phyloP scores from a whole-genome alignment of 2,113 vertebrate genomes.

The Toxotes chatareus region DNA sequence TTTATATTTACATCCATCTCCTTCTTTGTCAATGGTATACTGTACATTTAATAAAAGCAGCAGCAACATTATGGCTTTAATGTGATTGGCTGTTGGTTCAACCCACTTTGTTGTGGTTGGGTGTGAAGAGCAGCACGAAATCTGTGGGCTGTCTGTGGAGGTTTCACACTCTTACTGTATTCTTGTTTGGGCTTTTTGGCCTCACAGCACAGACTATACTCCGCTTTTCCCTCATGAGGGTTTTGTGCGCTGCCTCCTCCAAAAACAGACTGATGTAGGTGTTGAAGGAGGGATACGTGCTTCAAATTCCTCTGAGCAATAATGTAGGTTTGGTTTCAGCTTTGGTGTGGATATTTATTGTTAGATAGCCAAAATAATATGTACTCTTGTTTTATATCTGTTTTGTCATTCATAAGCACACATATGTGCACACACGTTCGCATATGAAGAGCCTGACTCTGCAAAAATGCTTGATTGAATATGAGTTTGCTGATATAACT shows the following conservation, averaged over 20 bases:
- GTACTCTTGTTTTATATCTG: too few relatives aligned
- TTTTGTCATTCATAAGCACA: too few relatives aligned
- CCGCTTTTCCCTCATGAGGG: conserved; percentile 9
- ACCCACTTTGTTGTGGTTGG: conserved; percentile 5
- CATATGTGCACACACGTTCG: too few relatives aligned
- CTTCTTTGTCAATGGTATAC: conserved; percentile 9
- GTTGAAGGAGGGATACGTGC: conserved; percentile 36
- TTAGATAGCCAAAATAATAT: too few relatives aligned
- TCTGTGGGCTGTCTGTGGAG: conserved; percentile 43
- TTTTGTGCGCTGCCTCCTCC: conserved; percentile 12
- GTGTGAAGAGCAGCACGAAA: conserved; percentile 16
- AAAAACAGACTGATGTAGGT: conserved; percentile 45
- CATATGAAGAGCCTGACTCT: too few relatives aligned
- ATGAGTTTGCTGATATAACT: too few relatives aligned
- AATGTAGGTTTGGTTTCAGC: too few relatives aligned
- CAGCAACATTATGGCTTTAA: background rate
- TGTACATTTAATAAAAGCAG: background rate
- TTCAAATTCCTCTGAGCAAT: conserved; percentile 30
- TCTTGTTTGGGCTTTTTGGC: conserved; percentile 18
- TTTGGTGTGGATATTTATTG: too few relatives aligned
- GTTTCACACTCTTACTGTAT: conserved; percentile 25
- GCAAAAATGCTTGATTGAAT: too few relatives aligned
- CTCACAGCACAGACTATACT: conserved; percentile 30
- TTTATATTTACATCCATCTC: conserved; percentile 10
- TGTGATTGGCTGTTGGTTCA: background rate